phyloP scores from a whole-genome alignment of 2,113 vertebrate genomes.

The Phaethornis superciliosus region DNA sequence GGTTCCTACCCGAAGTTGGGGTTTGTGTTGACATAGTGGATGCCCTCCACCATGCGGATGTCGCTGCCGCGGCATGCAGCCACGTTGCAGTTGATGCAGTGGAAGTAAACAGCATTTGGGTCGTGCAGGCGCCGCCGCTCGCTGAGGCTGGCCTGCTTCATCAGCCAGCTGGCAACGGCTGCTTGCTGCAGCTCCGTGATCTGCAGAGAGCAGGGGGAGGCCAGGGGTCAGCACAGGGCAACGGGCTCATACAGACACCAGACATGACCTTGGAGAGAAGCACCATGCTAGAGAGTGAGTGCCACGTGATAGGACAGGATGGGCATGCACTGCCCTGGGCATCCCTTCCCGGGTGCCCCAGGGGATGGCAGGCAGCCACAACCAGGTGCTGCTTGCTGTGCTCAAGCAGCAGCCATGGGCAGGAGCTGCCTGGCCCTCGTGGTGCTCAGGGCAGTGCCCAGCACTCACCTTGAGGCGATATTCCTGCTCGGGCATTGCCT shows the following conservation, averaged over 20 bases:
- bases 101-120: conserved; percentile 58
- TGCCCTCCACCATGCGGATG: conserved; percentile 81
- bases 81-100: conserved; percentile 80
- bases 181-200: conserved; percentile 77
- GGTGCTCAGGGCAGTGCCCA: background rate
- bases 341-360: background rate
- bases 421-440: background rate
- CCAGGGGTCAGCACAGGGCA: background rate
- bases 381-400: background rate
- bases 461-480: conserved; percentile 71
- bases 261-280: accelerated
- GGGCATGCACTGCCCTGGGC: too few species aligned
- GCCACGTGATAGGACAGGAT: too few species aligned
- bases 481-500: conserved; percentile 74
- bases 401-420: accelerated
- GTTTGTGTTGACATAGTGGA: conserved; percentile 86
- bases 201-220: conserved; percentile 56
- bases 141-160: background rate
- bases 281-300: accelerated
- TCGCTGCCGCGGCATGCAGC: conserved; percentile 80
- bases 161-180: conserved; percentile 3
- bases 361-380: background rate
- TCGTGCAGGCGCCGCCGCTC: conserved; percentile 46
- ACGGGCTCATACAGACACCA: background rate
- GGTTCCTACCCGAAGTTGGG: conserved; percentile 83